Evolutionary conservation across 2,888 invertebrate genomes (phyloP).

Genomic region (Eumerus sabulonum): DNA sequence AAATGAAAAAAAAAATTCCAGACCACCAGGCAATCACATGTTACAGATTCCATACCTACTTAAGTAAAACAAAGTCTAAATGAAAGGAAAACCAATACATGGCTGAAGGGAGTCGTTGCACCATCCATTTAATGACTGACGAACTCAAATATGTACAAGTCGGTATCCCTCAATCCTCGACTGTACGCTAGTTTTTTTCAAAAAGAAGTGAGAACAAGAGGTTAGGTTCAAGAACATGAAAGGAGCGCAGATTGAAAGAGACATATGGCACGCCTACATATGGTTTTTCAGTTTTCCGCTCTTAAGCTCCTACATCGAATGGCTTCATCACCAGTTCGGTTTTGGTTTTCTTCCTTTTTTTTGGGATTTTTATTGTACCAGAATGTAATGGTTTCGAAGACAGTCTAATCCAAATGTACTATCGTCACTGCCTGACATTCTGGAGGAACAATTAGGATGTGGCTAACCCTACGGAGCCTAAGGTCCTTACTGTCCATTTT

Average conservation of each 20-base stretch:
- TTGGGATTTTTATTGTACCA: no score
- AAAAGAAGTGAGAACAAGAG: slow-evolving; percentile 1
- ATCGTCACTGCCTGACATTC: slow-evolving; percentile 56
- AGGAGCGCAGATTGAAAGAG: slow-evolving; percentile 51
- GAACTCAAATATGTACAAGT: slow-evolving; percentile 33
- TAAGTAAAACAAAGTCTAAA: no score
- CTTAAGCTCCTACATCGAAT: no score
- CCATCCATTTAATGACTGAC: slow-evolving; percentile 27
- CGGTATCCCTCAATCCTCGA: slow-evolving; percentile 43
- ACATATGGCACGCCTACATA: slow-evolving; percentile 49
- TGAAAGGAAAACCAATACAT: no score
- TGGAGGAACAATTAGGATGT: slow-evolving; percentile 57
- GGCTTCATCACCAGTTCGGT: no score
- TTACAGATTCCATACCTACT: no score
- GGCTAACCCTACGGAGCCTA: no score
- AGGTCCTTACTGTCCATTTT: slow-evolving; percentile 52
- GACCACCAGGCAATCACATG: no score
- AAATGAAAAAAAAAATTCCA: no score
- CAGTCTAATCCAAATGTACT: no score
- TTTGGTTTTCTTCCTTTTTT: no score
- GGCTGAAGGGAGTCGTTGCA: slow-evolving; percentile 12
- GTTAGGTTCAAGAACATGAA: slow-evolving; percentile 30
- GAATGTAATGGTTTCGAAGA: slow-evolving; percentile 9
- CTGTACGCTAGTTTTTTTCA: slow-evolving; percentile 1
- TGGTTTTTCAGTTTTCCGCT: slow-evolving; percentile 14